Conservation (phyloP, 2,888 invertebrate species). For the Ametastegia equiseti region DNA sequence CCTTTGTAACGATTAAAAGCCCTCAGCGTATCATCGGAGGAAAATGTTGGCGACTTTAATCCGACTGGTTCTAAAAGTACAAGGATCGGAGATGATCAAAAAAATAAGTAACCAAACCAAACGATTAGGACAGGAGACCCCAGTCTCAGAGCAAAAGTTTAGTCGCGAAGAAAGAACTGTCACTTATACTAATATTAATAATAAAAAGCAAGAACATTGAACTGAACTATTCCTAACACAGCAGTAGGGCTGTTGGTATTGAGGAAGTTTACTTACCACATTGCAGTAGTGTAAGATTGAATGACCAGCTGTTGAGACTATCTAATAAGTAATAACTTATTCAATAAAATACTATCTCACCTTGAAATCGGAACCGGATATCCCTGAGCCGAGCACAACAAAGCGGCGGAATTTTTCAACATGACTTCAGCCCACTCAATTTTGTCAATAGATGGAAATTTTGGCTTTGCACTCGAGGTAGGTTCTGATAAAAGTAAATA, state of each 20-base stretch:
- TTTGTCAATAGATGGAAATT: conserved; percentile 71
- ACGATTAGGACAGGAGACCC: conserved; percentile 44
- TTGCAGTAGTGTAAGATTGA: conserved; percentile 11
- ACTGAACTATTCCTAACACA: background rate
- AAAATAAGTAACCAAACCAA: background rate
- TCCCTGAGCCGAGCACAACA: conserved; percentile 88
- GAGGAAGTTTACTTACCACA: conserved; percentile 34
- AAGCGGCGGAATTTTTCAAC: conserved; percentile 60
- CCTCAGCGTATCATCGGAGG: conserved; percentile 73
- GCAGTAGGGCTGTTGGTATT: background rate
- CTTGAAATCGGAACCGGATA: conserved; percentile 80
- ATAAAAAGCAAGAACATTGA: background rate
- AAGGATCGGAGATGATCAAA: background rate
- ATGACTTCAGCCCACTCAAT: conserved; percentile 71
- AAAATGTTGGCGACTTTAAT: conserved; percentile 81
- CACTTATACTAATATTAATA: background rate
- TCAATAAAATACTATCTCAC: conserved; percentile 55
- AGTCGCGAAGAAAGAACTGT: background rate
- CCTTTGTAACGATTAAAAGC: conserved; percentile 49
- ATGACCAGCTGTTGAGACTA: conserved; percentile 7
- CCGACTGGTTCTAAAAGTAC: conserved; percentile 80
- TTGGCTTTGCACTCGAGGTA: conserved; percentile 70
- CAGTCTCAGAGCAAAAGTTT: background rate
- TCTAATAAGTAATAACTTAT: background rate
- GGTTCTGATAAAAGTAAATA: conserved; percentile 64